Base-by-base conservation (phyloP, 2,888 invertebrate species). In the Drosophila quinaria region DNA sequence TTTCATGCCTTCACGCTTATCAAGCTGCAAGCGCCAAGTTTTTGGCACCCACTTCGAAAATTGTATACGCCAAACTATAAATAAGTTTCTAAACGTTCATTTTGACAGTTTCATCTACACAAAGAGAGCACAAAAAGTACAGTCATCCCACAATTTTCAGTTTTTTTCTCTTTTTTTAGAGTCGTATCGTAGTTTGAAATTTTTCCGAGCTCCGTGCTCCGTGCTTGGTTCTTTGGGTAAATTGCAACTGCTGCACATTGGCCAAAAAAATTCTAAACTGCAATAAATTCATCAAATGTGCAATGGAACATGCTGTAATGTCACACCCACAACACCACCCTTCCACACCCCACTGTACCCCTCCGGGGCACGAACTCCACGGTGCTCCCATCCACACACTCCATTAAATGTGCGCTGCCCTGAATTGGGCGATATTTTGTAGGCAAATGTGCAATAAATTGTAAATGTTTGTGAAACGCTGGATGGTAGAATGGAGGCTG, bases 211-310 rank as follows among this genome's bases (percentile, higher is more conserved):
- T 69, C 46, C 35, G 13, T 29, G 54, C 62, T 68, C 49, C 54
- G 42, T 63, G 60, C 44, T 52, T 19, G 54, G 44, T 49, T 77
- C 65, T 70, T 67, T 56, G 39, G 61, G 52, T 69, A 74, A 75
- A 69, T 66, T 87, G 86, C 89, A 83, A 86, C 81, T 63, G 87
- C 88, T 90, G 90, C 87, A 86, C 66, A 74, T 72, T 81, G 90
- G 73, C 68, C 68, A 81, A 89, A 89, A 89, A 91, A 90, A 84
- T 91, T 91, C 91, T 90, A 91, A 90, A 91, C 85, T 89, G 91
- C 92, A 90, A 91, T 91, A 91, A 91, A 91, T 91, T 92, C 91
- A 90, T 92, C 92, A 92, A 87, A 91, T 91, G 91, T 88, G 91
- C 91, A 91, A 91, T 91, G 90, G 86, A 89, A 88, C 87, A 87